phyloP scores from a whole-genome alignment of 2,797 vertebrate genomes.

The Myotis myotis region DNA sequence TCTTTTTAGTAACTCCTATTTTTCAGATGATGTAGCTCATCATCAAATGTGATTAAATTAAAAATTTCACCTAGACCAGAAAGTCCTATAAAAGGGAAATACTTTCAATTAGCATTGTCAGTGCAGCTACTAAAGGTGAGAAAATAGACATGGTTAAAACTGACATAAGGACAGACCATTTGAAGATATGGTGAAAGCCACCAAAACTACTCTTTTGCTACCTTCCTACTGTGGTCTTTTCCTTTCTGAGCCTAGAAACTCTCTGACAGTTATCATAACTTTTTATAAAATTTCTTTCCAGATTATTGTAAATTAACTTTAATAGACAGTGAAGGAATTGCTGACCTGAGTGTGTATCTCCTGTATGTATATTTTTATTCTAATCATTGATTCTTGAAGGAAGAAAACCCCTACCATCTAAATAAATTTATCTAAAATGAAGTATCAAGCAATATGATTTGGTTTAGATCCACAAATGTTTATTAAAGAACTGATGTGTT shows the following conservation, averaged over 20 bases:
- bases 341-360: not conserved
- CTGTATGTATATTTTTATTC: not conserved
- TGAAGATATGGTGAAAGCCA: not conserved
- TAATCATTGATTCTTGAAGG: not conserved
- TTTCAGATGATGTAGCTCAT: not conserved
- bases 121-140: not conserved
- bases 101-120: not conserved
- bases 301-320: not conserved
- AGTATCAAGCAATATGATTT: not conserved
- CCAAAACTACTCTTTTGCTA: not conserved
- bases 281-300: not conserved
- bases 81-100: not conserved
- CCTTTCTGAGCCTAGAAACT: not conserved
- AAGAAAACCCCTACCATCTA: not conserved
- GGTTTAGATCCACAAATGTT: not conserved
- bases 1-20: not conserved
- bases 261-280: not conserved
- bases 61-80: not conserved
- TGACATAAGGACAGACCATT: not conserved
- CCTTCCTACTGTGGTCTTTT: not conserved
- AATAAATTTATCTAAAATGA: not conserved
- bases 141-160: not conserved
- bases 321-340: not conserved
- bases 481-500: not conserved
- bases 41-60: constrained; percentile 10